These are phyloP conservation scores for Pipa parva DNA, from an alignment of 2,113 vertebrate genomes.

Conservation along the genomic window DNA sequence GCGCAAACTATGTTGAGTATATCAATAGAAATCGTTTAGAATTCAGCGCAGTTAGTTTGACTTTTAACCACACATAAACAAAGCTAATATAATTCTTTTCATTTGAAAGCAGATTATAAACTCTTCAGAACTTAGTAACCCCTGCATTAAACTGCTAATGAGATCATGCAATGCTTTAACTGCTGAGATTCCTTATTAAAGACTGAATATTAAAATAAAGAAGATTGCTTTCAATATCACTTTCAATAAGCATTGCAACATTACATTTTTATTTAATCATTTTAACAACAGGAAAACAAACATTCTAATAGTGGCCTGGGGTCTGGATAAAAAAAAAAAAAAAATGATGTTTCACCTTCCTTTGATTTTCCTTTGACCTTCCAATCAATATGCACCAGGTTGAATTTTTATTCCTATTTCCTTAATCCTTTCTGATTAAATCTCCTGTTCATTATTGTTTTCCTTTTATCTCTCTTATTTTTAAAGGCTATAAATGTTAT, in stretches of 20 bases:
- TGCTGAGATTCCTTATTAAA: slow-evolving; percentile 18
- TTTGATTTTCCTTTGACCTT: slow-evolving; percentile 20
- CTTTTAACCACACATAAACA: slow-evolving; percentile 24
- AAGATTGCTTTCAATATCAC: slow-evolving; percentile 38
- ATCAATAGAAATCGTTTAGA: neutral
- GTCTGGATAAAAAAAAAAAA: slow-evolving; percentile 1
- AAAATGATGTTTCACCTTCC: neutral
- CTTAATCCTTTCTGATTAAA: slow-evolving; percentile 13
- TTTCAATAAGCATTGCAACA: slow-evolving; percentile 21
- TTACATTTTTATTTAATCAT: slow-evolving; percentile 47
- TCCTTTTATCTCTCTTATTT: neutral
- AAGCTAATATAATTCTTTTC: slow-evolving; percentile 33
- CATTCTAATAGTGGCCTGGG: slow-evolving; percentile 12
- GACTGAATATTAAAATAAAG: slow-evolving; percentile 11
- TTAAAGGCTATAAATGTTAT: neutral
- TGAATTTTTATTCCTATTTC: slow-evolving; percentile 15
- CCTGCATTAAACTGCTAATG: slow-evolving; percentile 26
- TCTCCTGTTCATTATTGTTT: neutral
- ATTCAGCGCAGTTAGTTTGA: slow-evolving; percentile 19
- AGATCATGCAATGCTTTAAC: slow-evolving; percentile 22
- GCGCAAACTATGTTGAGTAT: no score
- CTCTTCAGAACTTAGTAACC: slow-evolving; percentile 29
- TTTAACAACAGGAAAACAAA: slow-evolving; percentile 35
- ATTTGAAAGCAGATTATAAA: slow-evolving; percentile 28
- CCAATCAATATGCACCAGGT: slow-evolving; percentile 21